Conservation (phyloP, 2,797 vertebrate genomes). For the Hylomyscus alleni region DNA sequence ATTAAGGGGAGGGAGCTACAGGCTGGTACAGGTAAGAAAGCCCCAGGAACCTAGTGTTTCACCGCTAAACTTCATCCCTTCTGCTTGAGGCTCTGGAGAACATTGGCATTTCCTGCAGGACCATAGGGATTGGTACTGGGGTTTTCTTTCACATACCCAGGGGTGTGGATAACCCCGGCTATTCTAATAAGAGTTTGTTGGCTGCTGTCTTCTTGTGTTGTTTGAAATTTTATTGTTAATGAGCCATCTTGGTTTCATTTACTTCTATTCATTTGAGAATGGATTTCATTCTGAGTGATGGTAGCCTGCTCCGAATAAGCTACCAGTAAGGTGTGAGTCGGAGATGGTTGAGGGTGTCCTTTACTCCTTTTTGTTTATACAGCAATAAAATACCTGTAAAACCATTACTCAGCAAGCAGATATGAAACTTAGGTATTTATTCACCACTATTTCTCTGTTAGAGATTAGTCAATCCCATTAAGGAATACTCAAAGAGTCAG, state of each 20-base stretch:
- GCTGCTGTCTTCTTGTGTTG: background rate
- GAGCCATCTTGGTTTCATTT: constrained; percentile 73
- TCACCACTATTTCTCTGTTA: rapidly evolving
- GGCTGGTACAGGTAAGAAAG: constrained; percentile 85
- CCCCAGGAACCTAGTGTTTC: background rate
- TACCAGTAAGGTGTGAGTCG: background rate
- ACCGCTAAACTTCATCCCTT: constrained; percentile 20
- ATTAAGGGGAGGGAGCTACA: constrained; percentile 54
- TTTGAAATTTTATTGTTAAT: constrained; percentile 49
- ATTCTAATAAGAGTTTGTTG: background rate
- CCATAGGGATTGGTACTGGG: background rate
- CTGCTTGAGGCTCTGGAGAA: rapidly evolving
- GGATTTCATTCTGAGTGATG: constrained; percentile 12
- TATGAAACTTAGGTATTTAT: background rate
- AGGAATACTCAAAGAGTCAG: background rate
- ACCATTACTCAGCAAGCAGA: constrained; percentile 17
- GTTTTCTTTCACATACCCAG: background rate
- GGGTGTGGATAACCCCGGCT: background rate
- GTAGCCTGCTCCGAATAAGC: rapidly evolving
- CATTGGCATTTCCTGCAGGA: constrained; percentile 16
- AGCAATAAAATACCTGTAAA: background rate
- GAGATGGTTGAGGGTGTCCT: background rate
- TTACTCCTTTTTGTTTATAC: background rate
- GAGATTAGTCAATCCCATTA: background rate
- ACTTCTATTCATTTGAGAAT: constrained; percentile 23